Base-by-base conservation (phyloP, 2,888 invertebrate genomes). In the Drosophila demipolita region DNA sequence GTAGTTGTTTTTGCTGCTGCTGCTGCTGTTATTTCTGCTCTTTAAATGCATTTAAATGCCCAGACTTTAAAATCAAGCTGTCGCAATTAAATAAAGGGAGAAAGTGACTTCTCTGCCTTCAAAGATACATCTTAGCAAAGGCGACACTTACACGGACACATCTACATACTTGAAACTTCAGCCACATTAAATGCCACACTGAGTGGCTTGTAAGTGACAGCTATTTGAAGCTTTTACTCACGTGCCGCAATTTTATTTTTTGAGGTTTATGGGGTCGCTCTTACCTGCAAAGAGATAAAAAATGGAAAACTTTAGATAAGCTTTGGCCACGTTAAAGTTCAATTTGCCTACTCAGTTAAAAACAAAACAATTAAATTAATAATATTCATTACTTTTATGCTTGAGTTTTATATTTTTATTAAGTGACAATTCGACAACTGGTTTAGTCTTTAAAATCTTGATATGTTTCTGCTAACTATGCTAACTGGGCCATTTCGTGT, bases 151-250 rank as follows among this genome's bases (percentile, higher is more conserved):
- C 7, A 17, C 50, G 62, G 49, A 32, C 45, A 33, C 49, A 65
- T 38, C 49, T 59, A 57, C 55, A 9, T n/a, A 40, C n/a, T 26
- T 8, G 26, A 23, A 45, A 15, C 45, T 15, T 23, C 8, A 65
- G 20, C n/a, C 9, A 11, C 26, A 60, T 59, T 63, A 70, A 61
- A 45, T 74, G 45, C 53, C 45, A 49, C 61, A 40, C 32, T 57
- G 45, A 53, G 35, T 58, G 33, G 20, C 29, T 54, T 54, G 38
- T 42, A 66, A 73, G 52, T 73, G 76, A 60, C 54, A 33, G 66
- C 61, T 50, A 73, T 75, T 78, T 72, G 49, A 42, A 73, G 89
- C 85, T 86, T 89, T 87, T 89, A 89, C 85, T 86, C 90, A 89
- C 85, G 85, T 86, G 85, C 88, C 88, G 60, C 49, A 65, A 73